Evolutionary conservation across 2,113 vertebrate genomes (phyloP).

Genomic region (Smithornis capensis): DNA sequence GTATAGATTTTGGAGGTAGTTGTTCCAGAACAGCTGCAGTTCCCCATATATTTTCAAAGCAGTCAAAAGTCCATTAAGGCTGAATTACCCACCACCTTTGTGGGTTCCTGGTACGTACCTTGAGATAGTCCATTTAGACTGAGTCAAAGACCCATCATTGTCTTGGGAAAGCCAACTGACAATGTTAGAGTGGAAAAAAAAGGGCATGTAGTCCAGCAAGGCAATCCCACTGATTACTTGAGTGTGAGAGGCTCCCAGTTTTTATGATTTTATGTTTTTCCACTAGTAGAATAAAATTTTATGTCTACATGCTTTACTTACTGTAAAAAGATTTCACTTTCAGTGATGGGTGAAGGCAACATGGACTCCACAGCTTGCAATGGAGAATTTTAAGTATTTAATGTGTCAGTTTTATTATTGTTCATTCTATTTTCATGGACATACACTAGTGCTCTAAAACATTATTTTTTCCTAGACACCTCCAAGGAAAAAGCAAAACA

Average conservation of each 20-base stretch:
- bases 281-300: not conserved
- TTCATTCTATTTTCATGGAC: not conserved
- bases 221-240: not conserved
- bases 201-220: not conserved
- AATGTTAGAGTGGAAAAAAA: not conserved
- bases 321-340: not conserved
- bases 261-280: not conserved
- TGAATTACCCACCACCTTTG: not conserved
- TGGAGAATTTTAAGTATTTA: not conserved
- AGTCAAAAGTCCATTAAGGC: not conserved
- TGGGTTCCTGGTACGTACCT: not conserved
- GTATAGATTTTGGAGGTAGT: not conserved
- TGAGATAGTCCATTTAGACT: not conserved
- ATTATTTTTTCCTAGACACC: not conserved
- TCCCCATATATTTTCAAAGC: not conserved
- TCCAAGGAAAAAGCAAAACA: not conserved
- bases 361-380: not conserved
- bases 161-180: not conserved
- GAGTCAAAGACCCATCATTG: not conserved
- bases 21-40: not conserved
- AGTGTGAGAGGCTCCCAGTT: not conserved
- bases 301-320: not conserved
- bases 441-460: not conserved
- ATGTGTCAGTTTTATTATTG: not conserved
- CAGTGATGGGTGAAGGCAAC: fast-evolving